phyloP scores from a whole-genome alignment of 2,113 vertebrate species.

The Albula goreensis region DNA sequence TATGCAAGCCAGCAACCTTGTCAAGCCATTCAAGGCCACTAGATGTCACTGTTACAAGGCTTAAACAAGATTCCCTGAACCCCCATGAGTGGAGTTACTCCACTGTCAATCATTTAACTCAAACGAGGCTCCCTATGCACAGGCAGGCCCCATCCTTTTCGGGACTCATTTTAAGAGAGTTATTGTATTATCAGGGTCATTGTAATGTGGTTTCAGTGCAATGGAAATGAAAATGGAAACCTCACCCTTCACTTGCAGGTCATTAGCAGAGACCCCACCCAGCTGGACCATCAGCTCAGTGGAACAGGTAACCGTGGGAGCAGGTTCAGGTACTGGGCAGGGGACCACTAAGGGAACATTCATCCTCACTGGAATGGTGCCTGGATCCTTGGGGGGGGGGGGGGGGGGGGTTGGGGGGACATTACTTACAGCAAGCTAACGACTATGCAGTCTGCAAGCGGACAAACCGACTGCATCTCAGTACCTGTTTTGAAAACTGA shows the following conservation, averaged over 20 bases:
- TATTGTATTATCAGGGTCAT: no score
- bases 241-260: conserved; percentile 43
- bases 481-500: neutral
- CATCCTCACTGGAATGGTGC: conserved; percentile 42
- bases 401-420: no score
- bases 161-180: no score
- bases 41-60: no score
- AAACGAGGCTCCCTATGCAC: no score
- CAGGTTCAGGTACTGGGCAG: conserved; percentile 23
- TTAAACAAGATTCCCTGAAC: neutral
- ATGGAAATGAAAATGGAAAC: neutral
- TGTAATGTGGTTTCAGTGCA: neutral
- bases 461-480: neutral
- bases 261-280: neutral
- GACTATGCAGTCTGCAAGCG: no score
- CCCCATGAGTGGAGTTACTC: no score
- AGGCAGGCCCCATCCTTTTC: no score
- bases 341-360: conserved; percentile 42
- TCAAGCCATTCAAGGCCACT: no score
- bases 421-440: neutral
- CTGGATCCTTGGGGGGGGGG: no score
- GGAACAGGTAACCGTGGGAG: conserved; percentile 34
- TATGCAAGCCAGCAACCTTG: no score
- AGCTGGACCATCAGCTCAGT: conserved; percentile 36
- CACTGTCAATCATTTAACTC: no score